Base-by-base conservation (phyloP, 2,888 invertebrate species). In the Tinea trinotella region DNA sequence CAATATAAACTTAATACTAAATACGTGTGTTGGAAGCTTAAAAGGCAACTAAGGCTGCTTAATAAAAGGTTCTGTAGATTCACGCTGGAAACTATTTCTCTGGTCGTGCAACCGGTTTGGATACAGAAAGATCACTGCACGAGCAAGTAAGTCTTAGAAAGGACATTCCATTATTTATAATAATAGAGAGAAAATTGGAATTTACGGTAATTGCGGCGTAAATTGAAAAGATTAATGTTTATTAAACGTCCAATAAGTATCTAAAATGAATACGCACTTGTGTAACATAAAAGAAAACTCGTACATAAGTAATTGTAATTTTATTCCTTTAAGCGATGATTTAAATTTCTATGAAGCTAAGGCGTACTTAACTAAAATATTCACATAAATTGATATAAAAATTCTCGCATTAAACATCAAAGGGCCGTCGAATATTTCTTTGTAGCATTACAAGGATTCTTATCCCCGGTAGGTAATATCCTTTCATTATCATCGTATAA, bases 11-110 rank as follows among this genome's bases (percentile, higher is more conserved):
- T 12, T 6, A 24, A 22, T 36, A 52, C 40, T 15, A 5, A 40
- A 35, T 7, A 12, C n/a, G 40, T 4, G 40, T 40, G 13, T 7
- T 30, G 24, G 17, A 18, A 17, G 52, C 7, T 34, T 52, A 1
- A n/a, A 19, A n/a, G 30, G 44, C 44, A 54, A 52, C 74, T 72
- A 72, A 71, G 68, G 64, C 64, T 65, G 67, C 65, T 70, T 75
- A 70, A 70, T 74, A 73, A 70, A 50, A 66, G 64, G 66, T 70
- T 63, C 66, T 61, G 59, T 59, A 58, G 57, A 70, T 70, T 71
- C 66, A 67, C 66, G 65, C 62, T 70, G 61, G 65, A 63, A 74
- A 74, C 74, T 75, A 75, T 78, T 76, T 63, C 71, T 69, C 71
- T 50, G 24, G 19, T 68, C 58, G 63, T 62, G 57, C 55, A 78